These are phyloP conservation scores for Propithecus deckenii DNA, from an alignment of 2,797 vertebrate species.

Conservation along the genomic window DNA sequence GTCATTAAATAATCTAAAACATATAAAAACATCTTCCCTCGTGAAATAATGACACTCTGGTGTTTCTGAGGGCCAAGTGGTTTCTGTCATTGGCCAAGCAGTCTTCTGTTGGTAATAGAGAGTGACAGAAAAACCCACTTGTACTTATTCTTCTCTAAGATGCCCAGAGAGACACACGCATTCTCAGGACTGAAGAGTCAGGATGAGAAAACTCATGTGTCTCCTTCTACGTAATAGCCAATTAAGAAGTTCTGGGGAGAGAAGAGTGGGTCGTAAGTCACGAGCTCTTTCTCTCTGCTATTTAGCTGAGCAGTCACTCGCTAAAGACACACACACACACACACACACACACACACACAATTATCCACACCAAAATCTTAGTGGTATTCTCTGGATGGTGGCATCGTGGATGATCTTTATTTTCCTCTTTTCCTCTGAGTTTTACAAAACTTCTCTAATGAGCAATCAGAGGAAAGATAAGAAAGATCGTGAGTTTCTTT, in stretches of 20 bases:
- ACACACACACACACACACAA: too few relatives aligned
- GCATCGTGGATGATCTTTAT: not conserved
- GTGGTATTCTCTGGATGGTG: not conserved
- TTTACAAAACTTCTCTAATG: not conserved
- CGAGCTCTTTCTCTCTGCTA: not conserved
- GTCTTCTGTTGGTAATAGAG: not conserved
- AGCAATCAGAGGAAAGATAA: not conserved
- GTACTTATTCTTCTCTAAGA: not conserved
- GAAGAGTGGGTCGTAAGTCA: not conserved
- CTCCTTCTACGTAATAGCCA: not conserved
- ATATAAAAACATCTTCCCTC: not conserved
- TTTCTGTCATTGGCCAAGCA: fast-evolving
- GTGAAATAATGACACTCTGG: not conserved
- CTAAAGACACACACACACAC: not conserved
- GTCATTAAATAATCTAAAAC: not conserved
- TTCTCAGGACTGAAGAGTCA: not conserved
- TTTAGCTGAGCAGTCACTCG: not conserved
- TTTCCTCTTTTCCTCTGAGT: not conserved
- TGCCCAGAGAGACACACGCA: not conserved
- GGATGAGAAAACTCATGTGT: not conserved
- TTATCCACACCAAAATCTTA: not conserved
- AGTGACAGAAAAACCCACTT: not conserved
- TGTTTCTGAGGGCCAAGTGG: not conserved
- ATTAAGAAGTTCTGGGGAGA: not conserved
- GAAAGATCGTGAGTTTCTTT: not conserved